A percentile compares a stretch with the other conserved stretches of the same genome.
These are phyloP conservation scores for Napeogenes inachia DNA, from an alignment of 2,888 invertebrate species.

Conservation along the genomic window DNA sequence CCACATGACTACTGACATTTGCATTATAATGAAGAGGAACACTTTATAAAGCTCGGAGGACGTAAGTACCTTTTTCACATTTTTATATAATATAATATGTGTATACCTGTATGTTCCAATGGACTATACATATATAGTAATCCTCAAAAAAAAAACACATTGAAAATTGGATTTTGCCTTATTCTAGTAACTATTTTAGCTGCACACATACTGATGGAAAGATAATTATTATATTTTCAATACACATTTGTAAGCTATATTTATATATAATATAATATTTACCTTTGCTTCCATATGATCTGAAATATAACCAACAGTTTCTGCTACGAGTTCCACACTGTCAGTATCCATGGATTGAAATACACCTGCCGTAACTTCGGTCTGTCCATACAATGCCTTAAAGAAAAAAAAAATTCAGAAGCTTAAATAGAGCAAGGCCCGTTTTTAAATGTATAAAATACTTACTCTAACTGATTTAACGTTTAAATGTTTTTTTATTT, in stretches of 20 bases:
- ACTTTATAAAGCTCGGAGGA: too few relatives aligned
- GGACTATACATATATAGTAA: too few relatives aligned
- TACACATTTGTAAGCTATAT: not conserved
- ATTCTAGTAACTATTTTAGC: too few relatives aligned
- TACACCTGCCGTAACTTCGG: constrained; percentile 77
- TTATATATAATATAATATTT: constrained; percentile 10
- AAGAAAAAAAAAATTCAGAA: not conserved
- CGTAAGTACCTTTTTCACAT: too few relatives aligned
- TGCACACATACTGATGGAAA: too few relatives aligned
- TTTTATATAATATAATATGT: too few relatives aligned
- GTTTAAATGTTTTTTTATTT: constrained; percentile 72
- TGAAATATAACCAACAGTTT: constrained; percentile 78
- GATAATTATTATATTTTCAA: not conserved
- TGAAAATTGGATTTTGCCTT: too few relatives aligned
- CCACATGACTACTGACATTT: too few relatives aligned
- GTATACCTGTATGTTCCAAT: too few relatives aligned
- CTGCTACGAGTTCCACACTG: constrained; percentile 64
- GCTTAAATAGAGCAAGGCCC: not conserved
- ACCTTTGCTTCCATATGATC: constrained; percentile 81
- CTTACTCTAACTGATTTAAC: constrained; percentile 72
- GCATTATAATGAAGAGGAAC: too few relatives aligned
- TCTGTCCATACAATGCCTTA: constrained; percentile 80
- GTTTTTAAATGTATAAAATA: not conserved
- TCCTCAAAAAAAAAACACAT: too few relatives aligned
- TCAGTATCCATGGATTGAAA: constrained; percentile 78